Evolutionary conservation across 2,113 vertebrate species (phyloP).

Genomic region (Colistium nudipinnis): DNA sequence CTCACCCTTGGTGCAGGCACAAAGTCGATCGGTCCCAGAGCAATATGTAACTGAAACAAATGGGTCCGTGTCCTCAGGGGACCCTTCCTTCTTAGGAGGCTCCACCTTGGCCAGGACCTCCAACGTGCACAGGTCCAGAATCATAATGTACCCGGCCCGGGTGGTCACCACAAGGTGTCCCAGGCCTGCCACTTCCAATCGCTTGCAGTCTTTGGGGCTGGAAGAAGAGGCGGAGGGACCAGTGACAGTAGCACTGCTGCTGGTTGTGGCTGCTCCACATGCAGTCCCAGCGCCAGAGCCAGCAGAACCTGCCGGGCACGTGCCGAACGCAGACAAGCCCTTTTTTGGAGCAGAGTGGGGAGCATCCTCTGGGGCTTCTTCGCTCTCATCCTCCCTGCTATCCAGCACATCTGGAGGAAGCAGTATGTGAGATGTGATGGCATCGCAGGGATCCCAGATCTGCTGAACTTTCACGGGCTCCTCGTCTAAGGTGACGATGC

Average conservation of each 20-base stretch:
- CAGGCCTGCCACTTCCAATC: constrained; percentile 87
- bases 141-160: constrained; percentile 96
- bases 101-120: constrained; percentile 98
- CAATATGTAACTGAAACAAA: constrained; percentile 99
- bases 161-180: constrained; percentile 98
- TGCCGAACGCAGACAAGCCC: constrained; percentile 46
- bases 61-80: constrained; percentile 89
- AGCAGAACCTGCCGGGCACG: constrained; percentile 14
- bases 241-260: constrained; percentile 19
- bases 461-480: constrained; percentile 96
- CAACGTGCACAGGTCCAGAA: constrained; percentile 95
- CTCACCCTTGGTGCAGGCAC: constrained; percentile 98
- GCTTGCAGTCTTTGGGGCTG: constrained; percentile 85
- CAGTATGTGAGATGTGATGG: constrained; percentile 95
- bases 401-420: constrained; percentile 96
- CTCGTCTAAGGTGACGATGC: constrained; percentile 96
- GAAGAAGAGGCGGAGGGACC: constrained; percentile 39
- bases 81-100: constrained; percentile 93
- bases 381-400: constrained; percentile 93
- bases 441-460: constrained; percentile 95
- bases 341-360: constrained; percentile 86
- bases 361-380: constrained; percentile 90
- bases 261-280: constrained; percentile 53
- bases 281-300: constrained; percentile 47
- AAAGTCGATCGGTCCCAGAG: constrained; percentile 98